Evolutionary conservation across 2,888 invertebrate species (phyloP).

Genomic region (Pteria penguin): DNA sequence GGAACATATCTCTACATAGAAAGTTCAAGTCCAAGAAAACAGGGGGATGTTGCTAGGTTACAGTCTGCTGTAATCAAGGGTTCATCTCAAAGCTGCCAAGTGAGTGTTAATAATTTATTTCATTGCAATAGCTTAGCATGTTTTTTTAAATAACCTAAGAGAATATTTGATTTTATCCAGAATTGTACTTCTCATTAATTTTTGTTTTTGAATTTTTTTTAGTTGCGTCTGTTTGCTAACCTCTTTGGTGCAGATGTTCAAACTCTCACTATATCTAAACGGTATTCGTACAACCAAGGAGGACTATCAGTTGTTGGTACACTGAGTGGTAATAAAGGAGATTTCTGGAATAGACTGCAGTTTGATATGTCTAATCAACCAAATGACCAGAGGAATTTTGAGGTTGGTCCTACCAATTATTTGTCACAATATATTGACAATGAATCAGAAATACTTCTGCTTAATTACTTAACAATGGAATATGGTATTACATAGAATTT

Average conservation of each 20-base stretch:
- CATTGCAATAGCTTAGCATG: too few relatives aligned
- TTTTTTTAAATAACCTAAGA: neutral
- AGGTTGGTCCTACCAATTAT: slow-evolving; percentile 31
- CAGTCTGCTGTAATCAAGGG: slow-evolving; percentile 55
- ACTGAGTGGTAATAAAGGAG: slow-evolving; percentile 59
- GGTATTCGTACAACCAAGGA: slow-evolving; percentile 51
- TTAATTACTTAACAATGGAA: too few relatives aligned
- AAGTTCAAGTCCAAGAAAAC: slow-evolving; percentile 58
- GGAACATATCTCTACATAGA: slow-evolving; percentile 69
- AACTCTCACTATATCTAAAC: slow-evolving; percentile 57
- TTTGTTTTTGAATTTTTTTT: slow-evolving; percentile 18
- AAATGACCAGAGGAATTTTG: slow-evolving; percentile 12
- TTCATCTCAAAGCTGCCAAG: slow-evolving; percentile 55
- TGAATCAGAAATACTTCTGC: too few relatives aligned
- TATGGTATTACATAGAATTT: too few relatives aligned
- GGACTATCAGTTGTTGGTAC: slow-evolving; percentile 44
- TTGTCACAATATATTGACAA: too few relatives aligned
- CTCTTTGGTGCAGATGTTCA: slow-evolving; percentile 70
- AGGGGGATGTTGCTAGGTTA: slow-evolving; percentile 65
- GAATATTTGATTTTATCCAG: neutral
- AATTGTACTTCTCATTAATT: neutral
- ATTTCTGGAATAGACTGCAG: slow-evolving; percentile 55
- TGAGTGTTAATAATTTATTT: slow-evolving; percentile 38
- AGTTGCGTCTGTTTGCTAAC: slow-evolving; percentile 70
- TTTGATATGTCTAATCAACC: slow-evolving; percentile 31